Evolutionary conservation across 2,888 invertebrate genomes (phyloP), one percentile per base, ranked within the genome.

Genomic region (Didymodactylos carnosus): DNA sequence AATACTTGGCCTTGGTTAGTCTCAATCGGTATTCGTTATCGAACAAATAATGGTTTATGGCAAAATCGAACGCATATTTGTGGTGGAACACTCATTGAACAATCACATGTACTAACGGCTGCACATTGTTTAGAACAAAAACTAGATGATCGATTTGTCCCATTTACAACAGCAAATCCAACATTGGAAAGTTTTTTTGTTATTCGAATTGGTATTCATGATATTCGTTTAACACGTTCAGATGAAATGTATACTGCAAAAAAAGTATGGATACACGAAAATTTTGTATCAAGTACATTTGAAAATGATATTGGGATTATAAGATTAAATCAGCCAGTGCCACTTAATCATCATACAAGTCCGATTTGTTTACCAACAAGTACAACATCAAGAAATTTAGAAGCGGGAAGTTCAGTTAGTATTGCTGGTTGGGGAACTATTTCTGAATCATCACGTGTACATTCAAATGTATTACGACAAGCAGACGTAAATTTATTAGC

Each of bases 271-370:
- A 11, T 51, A 16, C 69, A 73, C 70, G 69, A 43, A n/a, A 49
- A 70, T 19, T 73, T 70, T 46, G 35, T 35, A 23, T 19, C 46
- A 19, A 23, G 23, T n/a, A 39, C 46, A 13, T 70, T 73, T 3
- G 39, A 73, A 51, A 73, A 73, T 39, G 73, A 73, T 39, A 39
- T 73, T 39, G 73, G 70, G 16, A 49, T 73, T 25, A 69, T 73
- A 27, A 43, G 70, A 39, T 25, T 73, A 8, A 70, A 73, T 27
- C 40, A 39, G 6, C 70, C 73, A 5, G 49, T 73, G 25, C 49
- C 23, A 51, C 16, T 70, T 0, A 27, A 49, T 27, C 70, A 73
- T 11, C 29, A 23, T 40, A 40, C 49, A 49, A 29, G 35, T 11
- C 62, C 62, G 0, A 35, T 62, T 19, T 62, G 62, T 62, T 35